These are phyloP conservation scores for Parambassis ranga DNA, from an alignment of 2,797 vertebrate species.

Conservation along the genomic window DNA sequence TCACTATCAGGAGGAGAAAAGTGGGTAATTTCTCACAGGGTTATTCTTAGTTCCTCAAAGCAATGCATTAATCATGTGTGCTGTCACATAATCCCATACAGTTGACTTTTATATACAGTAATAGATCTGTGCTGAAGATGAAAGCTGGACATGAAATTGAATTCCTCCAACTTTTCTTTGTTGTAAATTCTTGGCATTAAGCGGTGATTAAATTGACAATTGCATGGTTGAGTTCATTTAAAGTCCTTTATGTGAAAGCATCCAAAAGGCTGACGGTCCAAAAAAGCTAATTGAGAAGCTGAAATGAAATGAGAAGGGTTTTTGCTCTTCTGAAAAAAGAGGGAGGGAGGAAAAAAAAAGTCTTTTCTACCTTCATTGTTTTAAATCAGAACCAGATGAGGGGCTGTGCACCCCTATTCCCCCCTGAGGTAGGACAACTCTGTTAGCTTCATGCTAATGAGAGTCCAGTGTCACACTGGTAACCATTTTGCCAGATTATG, in stretches of 20 bases:
- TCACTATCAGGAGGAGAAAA: constrained; percentile 22
- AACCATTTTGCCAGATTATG: constrained; percentile 32
- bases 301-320: constrained; percentile 36
- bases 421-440: constrained; percentile 40
- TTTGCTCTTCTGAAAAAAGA: constrained; percentile 6
- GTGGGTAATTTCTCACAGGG: constrained; percentile 33
- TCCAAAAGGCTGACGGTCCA: constrained; percentile 54
- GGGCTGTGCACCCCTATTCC: constrained; percentile 34
- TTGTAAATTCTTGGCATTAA: constrained; percentile 59
- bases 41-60: constrained; percentile 52
- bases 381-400: constrained; percentile 88
- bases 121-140: constrained; percentile 57
- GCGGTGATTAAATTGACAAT: constrained; percentile 64
- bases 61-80: constrained; percentile 52
- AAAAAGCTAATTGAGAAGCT: constrained; percentile 59
- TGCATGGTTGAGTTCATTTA: constrained; percentile 49
- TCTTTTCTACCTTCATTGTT: constrained; percentile 64
- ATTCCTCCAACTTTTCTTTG: constrained; percentile 51
- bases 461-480: constrained; percentile 31
- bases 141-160: constrained; percentile 59
- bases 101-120: constrained; percentile 59
- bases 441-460: constrained; percentile 51
- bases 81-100: constrained; percentile 51
- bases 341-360: neutral
- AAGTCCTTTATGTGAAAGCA: constrained; percentile 46